Evolutionary conservation across 2,797 vertebrate genomes (phyloP).

Genomic region (Bucorvus abyssinicus): DNA sequence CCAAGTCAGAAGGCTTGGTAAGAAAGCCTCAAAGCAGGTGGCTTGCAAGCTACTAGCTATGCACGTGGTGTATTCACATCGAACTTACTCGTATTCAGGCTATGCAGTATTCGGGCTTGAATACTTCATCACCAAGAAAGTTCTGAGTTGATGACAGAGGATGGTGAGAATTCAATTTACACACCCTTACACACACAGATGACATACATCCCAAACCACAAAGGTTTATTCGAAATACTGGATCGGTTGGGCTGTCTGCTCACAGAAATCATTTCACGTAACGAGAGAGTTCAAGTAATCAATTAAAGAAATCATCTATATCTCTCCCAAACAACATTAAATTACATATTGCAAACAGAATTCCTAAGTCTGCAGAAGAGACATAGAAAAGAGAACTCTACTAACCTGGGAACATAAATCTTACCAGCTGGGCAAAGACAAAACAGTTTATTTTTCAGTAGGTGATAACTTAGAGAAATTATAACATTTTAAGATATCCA

Average conservation of each 20-base stretch:
- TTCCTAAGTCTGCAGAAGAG: not conserved
- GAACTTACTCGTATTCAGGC: not conserved
- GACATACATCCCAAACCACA: not conserved
- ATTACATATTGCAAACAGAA: not conserved
- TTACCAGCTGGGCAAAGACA: not conserved
- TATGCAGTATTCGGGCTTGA: not conserved
- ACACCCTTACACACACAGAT: not conserved
- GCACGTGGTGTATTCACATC: rapidly evolving
- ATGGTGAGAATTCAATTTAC: not conserved
- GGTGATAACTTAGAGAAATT: not conserved
- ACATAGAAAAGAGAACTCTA: not conserved
- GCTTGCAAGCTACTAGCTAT: not conserved
- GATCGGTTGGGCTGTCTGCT: not conserved
- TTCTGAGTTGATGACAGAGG: not conserved
- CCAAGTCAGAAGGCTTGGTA: not conserved
- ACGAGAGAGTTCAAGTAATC: not conserved
- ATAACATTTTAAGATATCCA: not conserved
- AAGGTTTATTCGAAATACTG: not conserved
- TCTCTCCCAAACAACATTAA: not conserved
- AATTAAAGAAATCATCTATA: not conserved
- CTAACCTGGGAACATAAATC: not conserved
- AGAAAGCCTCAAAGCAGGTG: not conserved
- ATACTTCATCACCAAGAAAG: not conserved
- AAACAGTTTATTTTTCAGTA: not conserved
- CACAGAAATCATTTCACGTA: not conserved